A percentile compares a stretch with the other conserved stretches of the same genome.
Conservation (phyloP, 2,797 vertebrate species). For the Erpetoichthys calabaricus region DNA sequence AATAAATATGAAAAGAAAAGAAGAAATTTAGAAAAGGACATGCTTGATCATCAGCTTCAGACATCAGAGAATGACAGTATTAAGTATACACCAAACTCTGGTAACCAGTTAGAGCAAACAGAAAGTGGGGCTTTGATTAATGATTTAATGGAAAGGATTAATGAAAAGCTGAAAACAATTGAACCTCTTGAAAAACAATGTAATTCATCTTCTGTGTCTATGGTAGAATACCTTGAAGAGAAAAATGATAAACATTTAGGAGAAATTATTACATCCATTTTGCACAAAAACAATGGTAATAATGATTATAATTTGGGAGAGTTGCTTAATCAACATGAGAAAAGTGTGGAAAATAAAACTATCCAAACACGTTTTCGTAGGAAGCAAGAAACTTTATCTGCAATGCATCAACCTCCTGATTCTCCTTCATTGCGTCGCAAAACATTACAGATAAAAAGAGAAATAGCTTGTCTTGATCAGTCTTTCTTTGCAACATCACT, state of each 20-base stretch:
- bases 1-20: slow-evolving; percentile 14
- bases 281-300: slow-evolving; percentile 58
- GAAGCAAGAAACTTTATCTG: slow-evolving; percentile 62
- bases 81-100: slow-evolving; percentile 24
- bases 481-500: slow-evolving; percentile 38
- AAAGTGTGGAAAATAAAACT: slow-evolving; percentile 58
- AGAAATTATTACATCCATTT: slow-evolving; percentile 74
- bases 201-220: slow-evolving; percentile 35
- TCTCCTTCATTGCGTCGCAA: slow-evolving; percentile 58
- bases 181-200: slow-evolving; percentile 54
- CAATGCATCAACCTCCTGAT: slow-evolving; percentile 53
- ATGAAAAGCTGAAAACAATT: slow-evolving; percentile 76
- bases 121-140: slow-evolving; percentile 55
- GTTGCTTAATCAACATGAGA: slow-evolving; percentile 64
- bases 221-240: slow-evolving; percentile 39
- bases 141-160: slow-evolving; percentile 74
- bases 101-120: slow-evolving; percentile 31
- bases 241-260: slow-evolving; percentile 59
- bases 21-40: slow-evolving; percentile 14
- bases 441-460: slow-evolving; percentile 71
- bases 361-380: slow-evolving; percentile 73
- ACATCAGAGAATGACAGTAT: slow-evolving; percentile 25
- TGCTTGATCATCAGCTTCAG: slow-evolving; percentile 15
- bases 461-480: slow-evolving; percentile 63
- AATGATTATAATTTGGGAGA: slow-evolving; percentile 80